phyloP scores from a whole-genome alignment of 2,113 vertebrate species.

The Caretta caretta region DNA sequence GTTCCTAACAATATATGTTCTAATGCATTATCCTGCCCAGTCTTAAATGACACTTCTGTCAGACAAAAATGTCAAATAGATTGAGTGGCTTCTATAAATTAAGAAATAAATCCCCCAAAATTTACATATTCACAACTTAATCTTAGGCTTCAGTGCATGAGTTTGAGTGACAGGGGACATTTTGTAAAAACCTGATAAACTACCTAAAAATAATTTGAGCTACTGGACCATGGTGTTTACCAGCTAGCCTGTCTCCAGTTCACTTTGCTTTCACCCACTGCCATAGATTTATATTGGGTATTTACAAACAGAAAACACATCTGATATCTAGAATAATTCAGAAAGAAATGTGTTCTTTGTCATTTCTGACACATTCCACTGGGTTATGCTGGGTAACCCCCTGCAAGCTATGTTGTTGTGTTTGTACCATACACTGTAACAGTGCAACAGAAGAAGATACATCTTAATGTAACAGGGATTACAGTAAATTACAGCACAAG shows the following conservation, averaged over 20 bases:
- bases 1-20: neutral
- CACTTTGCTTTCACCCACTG: neutral
- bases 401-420: neutral
- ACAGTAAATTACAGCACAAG: neutral
- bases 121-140: neutral
- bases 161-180: neutral
- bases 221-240: neutral
- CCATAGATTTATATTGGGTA: neutral
- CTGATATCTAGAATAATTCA: neutral
- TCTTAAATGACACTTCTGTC: neutral
- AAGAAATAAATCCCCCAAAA: neutral
- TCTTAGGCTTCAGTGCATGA: neutral
- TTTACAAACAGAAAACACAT: neutral
- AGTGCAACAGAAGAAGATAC: neutral
- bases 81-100: neutral
- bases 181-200: neutral
- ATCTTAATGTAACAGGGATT: neutral
- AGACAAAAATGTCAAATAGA: neutral
- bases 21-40: neutral
- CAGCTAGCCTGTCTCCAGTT: neutral
- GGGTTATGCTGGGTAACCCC: neutral
- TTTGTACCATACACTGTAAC: neutral
- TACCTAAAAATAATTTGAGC: conserved; percentile 4
- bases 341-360: neutral
- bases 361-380: neutral